phyloP scores from a whole-genome alignment of 1,140 invertebrate genomes.

The Euura saliciscinereae region DNA sequence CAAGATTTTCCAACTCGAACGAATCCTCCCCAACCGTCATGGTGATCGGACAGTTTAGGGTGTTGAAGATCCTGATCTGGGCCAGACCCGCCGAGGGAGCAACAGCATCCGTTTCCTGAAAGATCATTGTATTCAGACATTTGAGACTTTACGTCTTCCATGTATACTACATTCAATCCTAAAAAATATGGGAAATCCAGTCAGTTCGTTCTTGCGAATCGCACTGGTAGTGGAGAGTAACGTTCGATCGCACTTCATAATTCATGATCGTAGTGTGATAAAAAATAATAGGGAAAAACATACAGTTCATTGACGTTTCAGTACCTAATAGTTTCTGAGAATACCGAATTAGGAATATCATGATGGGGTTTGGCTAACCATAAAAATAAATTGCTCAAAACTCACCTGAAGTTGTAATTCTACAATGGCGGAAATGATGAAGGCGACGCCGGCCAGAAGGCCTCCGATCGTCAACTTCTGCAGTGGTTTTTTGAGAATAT shows the following conservation, averaged over 20 bases:
- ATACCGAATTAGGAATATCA: too few species aligned
- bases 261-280: not conserved
- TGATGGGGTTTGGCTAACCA: not conserved
- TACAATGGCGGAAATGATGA: conserved; percentile 85
- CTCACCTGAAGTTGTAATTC: conserved; percentile 79
- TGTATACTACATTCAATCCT: too few species aligned
- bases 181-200: not conserved
- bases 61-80: conserved; percentile 77
- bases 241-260: not conserved
- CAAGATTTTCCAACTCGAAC: conserved; percentile 37
- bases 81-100: conserved; percentile 63
- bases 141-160: too few species aligned
- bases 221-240: too few species aligned
- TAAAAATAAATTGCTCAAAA: conserved; percentile 11
- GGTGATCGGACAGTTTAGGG: conserved; percentile 54
- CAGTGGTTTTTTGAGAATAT: conserved; percentile 67
- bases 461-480: conserved; percentile 84
- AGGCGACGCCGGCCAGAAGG: conserved; percentile 80
- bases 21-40: conserved; percentile 23
- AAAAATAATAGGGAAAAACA: not conserved
- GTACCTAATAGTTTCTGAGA: too few species aligned
- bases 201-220: not conserved
- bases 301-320: too few species aligned
- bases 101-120: conserved; percentile 72
- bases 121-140: conserved; percentile 29